Conservation (phyloP, 2,797 vertebrate species). For the Chrysocyon brachyurus region DNA sequence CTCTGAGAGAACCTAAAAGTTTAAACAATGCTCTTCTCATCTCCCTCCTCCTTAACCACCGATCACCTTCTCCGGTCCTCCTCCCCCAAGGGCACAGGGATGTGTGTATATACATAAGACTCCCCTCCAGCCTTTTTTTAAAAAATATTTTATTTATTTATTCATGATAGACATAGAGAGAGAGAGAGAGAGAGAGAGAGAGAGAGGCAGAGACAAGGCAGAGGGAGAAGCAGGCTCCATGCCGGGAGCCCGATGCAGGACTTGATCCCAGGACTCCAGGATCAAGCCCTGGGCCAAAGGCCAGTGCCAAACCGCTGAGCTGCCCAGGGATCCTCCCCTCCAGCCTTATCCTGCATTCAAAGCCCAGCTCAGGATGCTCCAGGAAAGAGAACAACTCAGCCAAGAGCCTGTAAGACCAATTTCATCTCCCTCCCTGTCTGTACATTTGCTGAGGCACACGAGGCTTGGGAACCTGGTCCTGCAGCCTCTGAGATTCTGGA, state of each 20-base stretch:
- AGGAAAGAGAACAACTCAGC: neutral
- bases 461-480: neutral
- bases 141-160: too few relatives aligned
- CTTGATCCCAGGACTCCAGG: too few relatives aligned
- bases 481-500: neutral
- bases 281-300: too few relatives aligned
- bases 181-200: too few relatives aligned
- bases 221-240: too few relatives aligned
- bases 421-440: neutral
- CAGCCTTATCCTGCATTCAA: neutral
- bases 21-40: neutral
- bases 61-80: neutral
- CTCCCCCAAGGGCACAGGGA: neutral
- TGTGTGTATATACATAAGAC: neutral
- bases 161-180: too few relatives aligned
- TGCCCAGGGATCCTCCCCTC: too few relatives aligned
- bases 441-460: neutral
- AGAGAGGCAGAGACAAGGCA: too few relatives aligned
- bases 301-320: too few relatives aligned
- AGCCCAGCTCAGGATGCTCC: neutral
- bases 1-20: neutral
- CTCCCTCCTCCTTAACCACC: neutral
- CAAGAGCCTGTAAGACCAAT: neutral
- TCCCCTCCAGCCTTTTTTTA: neutral
- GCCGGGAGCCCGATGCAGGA: too few relatives aligned